Evolutionary conservation across 2,113 vertebrate genomes (phyloP).

Genomic region (Brachionichthys hirsutus): DNA sequence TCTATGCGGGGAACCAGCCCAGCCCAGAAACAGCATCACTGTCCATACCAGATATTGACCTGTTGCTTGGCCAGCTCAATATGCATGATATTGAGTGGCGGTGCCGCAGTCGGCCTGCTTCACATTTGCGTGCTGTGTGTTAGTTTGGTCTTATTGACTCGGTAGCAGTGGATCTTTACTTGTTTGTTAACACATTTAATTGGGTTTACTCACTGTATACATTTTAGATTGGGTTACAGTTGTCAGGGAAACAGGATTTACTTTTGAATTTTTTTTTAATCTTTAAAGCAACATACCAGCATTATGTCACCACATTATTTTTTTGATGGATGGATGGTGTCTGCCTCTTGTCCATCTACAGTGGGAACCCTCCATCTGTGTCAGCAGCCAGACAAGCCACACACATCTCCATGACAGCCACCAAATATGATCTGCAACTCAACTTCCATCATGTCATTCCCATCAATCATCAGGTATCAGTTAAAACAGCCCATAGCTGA

Average conservation of each 20-base stretch:
- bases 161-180: conserved; percentile 76
- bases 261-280: background rate
- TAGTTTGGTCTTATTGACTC: conserved; percentile 72
- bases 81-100: conserved; percentile 69
- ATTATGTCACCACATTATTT: background rate
- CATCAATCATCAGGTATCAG: conserved; percentile 55
- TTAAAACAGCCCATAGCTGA: conserved; percentile 55
- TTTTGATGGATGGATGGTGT: conserved; percentile 24
- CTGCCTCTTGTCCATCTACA: conserved; percentile 62
- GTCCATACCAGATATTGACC: conserved; percentile 70
- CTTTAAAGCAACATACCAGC: background rate
- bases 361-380: conserved; percentile 74
- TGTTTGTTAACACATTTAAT: conserved; percentile 81
- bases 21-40: conserved; percentile 53
- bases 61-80: conserved; percentile 74
- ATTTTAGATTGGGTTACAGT: conserved; percentile 54
- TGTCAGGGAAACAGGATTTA: conserved; percentile 18
- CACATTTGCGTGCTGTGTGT: conserved; percentile 75
- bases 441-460: conserved; percentile 63
- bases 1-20: conserved; percentile 44
- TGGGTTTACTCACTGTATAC: conserved; percentile 70
- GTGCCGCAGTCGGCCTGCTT: conserved; percentile 52
- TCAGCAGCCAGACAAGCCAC: conserved; percentile 65
- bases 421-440: conserved; percentile 73
- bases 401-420: conserved; percentile 63